Conservation (phyloP, 2,113 vertebrate genomes). For the Pedetes capensis region DNA sequence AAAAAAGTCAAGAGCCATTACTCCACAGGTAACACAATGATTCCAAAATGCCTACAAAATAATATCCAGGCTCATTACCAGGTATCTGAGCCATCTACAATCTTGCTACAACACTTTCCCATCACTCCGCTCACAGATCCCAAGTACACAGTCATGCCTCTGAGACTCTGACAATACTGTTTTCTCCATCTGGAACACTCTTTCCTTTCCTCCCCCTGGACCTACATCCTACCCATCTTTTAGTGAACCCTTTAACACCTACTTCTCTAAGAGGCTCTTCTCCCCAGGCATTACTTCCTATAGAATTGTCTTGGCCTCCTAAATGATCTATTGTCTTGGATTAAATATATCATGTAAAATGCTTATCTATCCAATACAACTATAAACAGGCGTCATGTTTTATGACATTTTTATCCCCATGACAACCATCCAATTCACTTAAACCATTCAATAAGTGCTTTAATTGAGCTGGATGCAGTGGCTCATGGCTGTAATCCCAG, state of each 20-base stretch:
- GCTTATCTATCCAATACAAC: not conserved
- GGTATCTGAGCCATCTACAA: not conserved
- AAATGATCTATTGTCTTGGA: constrained; percentile 5
- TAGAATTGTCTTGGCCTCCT: not conserved
- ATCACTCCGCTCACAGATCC: not conserved
- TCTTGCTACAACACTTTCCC: not conserved
- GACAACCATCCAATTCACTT: constrained; percentile 48
- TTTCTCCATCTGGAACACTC: not conserved
- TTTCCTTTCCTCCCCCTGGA: not conserved
- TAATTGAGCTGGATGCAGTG: too few species aligned
- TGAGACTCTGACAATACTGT: not conserved
- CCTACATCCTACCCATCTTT: not conserved
- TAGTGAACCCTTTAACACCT: not conserved
- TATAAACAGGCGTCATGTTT: constrained; percentile 1
- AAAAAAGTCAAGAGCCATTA: not conserved
- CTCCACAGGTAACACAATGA: not conserved
- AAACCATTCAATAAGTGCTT: constrained; percentile 49
- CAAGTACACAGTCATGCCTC: not conserved
- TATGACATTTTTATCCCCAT: constrained; percentile 7
- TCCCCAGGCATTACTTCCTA: not conserved
- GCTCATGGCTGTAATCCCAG: too few species aligned
- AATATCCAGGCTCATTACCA: not conserved
- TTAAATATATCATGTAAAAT: not conserved
- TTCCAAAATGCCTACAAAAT: not conserved
- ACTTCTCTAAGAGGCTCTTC: not conserved